A percentile compares a stretch with the other conserved stretches of the same genome.
phyloP scores from a whole-genome alignment of 2,113 vertebrate genomes.

The Fregetta grallaria region DNA sequence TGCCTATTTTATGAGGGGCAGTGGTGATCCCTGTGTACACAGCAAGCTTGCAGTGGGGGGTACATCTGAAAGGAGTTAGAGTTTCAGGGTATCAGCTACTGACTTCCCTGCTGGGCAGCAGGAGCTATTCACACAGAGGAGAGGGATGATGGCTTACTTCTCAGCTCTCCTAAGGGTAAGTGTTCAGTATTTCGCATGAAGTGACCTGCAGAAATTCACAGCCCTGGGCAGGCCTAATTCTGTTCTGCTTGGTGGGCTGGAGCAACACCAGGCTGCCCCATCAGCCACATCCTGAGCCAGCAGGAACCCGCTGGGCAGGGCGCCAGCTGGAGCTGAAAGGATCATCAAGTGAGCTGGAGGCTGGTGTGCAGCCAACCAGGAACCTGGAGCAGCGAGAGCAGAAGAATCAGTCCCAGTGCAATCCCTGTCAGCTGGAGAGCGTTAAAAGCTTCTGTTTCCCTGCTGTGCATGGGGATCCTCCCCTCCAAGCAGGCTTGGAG shows the following conservation, averaged over 20 bases:
- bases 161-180: background rate
- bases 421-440: background rate
- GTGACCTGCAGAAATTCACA: background rate
- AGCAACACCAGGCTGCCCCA: background rate
- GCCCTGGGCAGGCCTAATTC: background rate
- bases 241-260: background rate
- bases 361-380: background rate
- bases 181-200: background rate
- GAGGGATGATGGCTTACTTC: background rate
- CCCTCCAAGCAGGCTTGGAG: background rate
- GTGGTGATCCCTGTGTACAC: background rate
- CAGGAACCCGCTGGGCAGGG: background rate
- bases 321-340: background rate
- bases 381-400: background rate
- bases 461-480: background rate
- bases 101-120: background rate
- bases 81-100: background rate
- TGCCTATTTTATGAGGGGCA: background rate
- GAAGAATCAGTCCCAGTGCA: background rate
- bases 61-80: background rate
- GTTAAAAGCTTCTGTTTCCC: background rate
- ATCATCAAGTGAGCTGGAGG: background rate
- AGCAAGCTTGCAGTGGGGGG: background rate
- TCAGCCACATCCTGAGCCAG: background rate
- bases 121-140: background rate